A percentile compares a stretch with the other conserved stretches of the same genome.
Conservation (phyloP, 1,140 invertebrate genomes). For the Neodiprion lecontei region DNA sequence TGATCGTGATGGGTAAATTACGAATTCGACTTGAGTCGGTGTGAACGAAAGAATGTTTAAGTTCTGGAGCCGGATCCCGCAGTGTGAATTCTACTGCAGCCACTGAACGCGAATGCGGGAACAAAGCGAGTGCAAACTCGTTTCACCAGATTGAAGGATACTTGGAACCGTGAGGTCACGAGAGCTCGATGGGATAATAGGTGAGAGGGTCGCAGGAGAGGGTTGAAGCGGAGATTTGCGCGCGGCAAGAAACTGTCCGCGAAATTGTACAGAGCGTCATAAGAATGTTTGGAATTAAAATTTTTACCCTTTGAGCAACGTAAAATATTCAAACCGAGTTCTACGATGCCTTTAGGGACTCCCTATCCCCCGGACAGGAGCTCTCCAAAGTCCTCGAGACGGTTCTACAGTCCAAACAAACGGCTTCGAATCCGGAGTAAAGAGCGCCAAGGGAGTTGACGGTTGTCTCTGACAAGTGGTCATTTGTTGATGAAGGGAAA, state of each 20-base stretch:
- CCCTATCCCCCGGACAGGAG: background rate
- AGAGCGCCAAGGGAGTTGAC: conserved; percentile 32
- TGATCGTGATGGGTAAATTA: too few relatives aligned
- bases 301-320: background rate
- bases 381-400: background rate
- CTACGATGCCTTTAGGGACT: background rate
- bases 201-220: background rate
- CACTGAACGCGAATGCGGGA: background rate
- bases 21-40: too few relatives aligned
- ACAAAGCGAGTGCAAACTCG: background rate
- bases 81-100: too few relatives aligned
- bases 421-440: background rate
- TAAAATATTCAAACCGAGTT: background rate
- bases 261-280: too few relatives aligned
- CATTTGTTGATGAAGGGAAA: conserved; percentile 46
- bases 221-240: background rate
- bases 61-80: too few relatives aligned
- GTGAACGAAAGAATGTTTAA: too few relatives aligned
- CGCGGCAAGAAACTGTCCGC: too few relatives aligned
- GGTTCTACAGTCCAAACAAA: background rate
- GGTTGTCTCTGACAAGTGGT: conserved; percentile 51
- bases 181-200: background rate
- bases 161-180: background rate
- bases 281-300: too few relatives aligned
- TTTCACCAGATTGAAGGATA: background rate